Percentiles rank a stretch among this genome's conserved stretches.
Evolutionary conservation across 2,888 invertebrate species (phyloP).

Genomic region (Tenthredo mesomela): DNA sequence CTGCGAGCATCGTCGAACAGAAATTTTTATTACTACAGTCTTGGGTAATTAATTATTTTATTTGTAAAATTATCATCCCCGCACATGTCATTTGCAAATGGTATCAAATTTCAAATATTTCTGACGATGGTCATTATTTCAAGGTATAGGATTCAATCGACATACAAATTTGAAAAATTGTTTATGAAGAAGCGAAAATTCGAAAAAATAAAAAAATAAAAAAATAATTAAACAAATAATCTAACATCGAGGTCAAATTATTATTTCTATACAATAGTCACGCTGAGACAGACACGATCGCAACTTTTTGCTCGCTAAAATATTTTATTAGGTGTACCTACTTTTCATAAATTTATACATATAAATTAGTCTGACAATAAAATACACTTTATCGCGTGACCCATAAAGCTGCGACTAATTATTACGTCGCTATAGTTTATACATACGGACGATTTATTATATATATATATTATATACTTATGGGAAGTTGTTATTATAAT

Average conservation of each 20-base stretch:
- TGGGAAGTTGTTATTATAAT: too few species aligned
- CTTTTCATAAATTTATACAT: background rate
- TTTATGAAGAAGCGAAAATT: too few species aligned
- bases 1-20: background rate
- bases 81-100: background rate
- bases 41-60: background rate
- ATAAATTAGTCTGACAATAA: background rate
- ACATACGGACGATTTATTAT: background rate
- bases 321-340: background rate
- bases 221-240: too few species aligned
- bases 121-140: background rate
- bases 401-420: background rate
- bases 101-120: background rate
- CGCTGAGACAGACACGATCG: background rate
- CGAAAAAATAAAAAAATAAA: too few species aligned
- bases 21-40: background rate
- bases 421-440: background rate
- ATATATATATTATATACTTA: too few species aligned
- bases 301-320: background rate
- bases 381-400: constrained; percentile 20
- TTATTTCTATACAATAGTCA: background rate
- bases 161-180: background rate
- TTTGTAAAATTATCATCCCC: background rate
- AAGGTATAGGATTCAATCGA: background rate
- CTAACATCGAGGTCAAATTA: background rate